A percentile compares a stretch with the other conserved stretches of the same genome.
These are phyloP conservation scores for Harlomillsia oculata DNA, from an alignment of 1,140 invertebrate genomes.

Conservation along the genomic window DNA sequence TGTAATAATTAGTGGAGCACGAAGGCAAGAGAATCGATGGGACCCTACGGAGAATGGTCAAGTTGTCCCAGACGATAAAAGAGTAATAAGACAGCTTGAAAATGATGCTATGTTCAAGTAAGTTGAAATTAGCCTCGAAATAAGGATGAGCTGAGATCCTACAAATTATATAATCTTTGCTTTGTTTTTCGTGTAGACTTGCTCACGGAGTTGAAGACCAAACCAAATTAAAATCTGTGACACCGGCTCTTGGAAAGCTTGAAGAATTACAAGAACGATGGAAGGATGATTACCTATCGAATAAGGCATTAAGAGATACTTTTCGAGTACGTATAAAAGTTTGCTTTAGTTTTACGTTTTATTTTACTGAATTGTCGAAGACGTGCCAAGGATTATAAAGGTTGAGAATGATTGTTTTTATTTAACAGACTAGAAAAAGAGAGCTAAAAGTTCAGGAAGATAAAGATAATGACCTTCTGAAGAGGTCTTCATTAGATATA, in stretches of 20 bases:
- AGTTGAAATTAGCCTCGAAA: not conserved
- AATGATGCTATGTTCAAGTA: conserved; percentile 88
- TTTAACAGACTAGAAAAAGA: conserved; percentile 59
- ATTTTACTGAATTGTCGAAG: conserved; percentile 8
- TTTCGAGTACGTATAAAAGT: conserved; percentile 60
- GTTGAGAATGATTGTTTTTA: too few relatives aligned
- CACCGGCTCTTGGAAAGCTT: conserved; percentile 60
- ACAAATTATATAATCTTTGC: not conserved
- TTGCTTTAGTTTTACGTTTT: conserved; percentile 10
- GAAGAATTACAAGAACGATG: conserved; percentile 68
- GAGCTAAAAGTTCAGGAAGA: conserved; percentile 57
- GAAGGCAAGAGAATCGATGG: conserved; percentile 95
- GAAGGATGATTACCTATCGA: conserved; percentile 84
- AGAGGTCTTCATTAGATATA: conserved; percentile 68
- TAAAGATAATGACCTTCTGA: conserved; percentile 60
- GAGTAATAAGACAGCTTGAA: conserved; percentile 71
- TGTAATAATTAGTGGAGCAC: conserved; percentile 84
- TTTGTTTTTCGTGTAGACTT: conserved; percentile 44
- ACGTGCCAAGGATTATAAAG: conserved; percentile 21
- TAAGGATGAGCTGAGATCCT: not conserved
- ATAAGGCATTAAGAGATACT: conserved; percentile 64
- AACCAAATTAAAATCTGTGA: conserved; percentile 56
- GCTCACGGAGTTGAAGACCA: conserved; percentile 82
- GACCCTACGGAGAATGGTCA: conserved; percentile 95
- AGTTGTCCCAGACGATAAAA: conserved; percentile 79